Percentiles rank a stretch among this genome's conserved stretches.
Conservation (phyloP, 2,113 vertebrate species). For the Bubalus kerabau region DNA sequence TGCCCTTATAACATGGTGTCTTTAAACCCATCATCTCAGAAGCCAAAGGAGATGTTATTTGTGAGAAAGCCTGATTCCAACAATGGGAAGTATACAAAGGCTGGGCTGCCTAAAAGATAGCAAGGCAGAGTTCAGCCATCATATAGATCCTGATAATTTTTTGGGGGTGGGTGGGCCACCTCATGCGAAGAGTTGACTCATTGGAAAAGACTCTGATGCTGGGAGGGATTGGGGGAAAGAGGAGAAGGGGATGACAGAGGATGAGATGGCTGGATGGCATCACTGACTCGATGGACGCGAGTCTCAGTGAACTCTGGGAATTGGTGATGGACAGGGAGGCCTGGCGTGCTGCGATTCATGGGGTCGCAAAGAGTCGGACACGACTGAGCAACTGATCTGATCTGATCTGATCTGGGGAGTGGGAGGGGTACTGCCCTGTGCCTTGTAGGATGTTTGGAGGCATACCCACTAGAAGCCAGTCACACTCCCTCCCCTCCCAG, state of each 20-base stretch:
- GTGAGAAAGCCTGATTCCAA: not conserved
- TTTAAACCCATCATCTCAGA: not conserved
- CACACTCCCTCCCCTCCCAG: too few relatives aligned
- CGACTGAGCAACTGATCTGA: too few relatives aligned
- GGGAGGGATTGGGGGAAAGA: too few relatives aligned
- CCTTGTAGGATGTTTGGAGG: not conserved
- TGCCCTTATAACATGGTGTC: not conserved
- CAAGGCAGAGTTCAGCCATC: not conserved
- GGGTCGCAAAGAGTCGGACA: too few relatives aligned
- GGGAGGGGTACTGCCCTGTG: rapidly evolving
- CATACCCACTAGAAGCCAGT: not conserved
- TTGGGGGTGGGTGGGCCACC: not conserved
- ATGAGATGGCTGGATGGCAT: too few relatives aligned
- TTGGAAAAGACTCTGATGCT: too few relatives aligned
- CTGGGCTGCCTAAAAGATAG: not conserved
- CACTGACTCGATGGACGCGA: too few relatives aligned
- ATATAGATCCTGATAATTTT: not conserved
- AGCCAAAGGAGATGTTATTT: not conserved
- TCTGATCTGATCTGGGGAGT: not conserved
- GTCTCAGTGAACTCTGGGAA: too few relatives aligned
- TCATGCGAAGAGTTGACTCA: too few relatives aligned
- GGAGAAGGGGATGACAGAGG: too few relatives aligned
- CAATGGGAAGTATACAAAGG: rapidly evolving
- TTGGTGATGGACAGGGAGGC: too few relatives aligned
- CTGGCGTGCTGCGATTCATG: too few relatives aligned